phyloP scores from a whole-genome alignment of 1,140 invertebrate species.

The Drosophila tropicalis region DNA sequence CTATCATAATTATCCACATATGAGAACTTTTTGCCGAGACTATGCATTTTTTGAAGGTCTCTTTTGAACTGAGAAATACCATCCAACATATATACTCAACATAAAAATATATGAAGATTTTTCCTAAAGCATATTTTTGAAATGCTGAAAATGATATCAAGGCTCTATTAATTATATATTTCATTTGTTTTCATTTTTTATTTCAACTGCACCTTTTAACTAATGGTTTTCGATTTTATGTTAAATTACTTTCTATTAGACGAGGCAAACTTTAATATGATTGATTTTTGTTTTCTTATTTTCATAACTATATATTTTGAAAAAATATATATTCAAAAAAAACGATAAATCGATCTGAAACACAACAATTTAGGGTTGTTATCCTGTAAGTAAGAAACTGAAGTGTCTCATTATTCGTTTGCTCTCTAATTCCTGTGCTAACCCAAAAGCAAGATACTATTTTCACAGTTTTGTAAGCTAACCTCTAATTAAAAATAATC shows the following conservation, averaged over 20 bases:
- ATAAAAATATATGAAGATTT: conserved; percentile 34
- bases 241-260: conserved; percentile 22
- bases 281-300: conserved; percentile 59
- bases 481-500: conserved; percentile 57
- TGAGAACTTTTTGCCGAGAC: conserved; percentile 73
- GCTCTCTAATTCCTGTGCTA: conserved; percentile 61
- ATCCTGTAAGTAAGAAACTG: conserved; percentile 89
- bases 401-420: conserved; percentile 35
- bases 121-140: conserved; percentile 53
- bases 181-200: conserved; percentile 41
- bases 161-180: conserved; percentile 20
- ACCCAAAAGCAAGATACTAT: conserved; percentile 45
- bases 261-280: conserved; percentile 56
- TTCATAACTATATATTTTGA: conserved; percentile 66
- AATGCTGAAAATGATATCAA: conserved; percentile 49
- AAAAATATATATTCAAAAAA: conserved; percentile 41
- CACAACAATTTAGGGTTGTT: conserved; percentile 87
- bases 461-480: conserved; percentile 56
- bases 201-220: conserved; percentile 70
- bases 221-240: conserved; percentile 32
- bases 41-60: conserved; percentile 76
- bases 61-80: conserved; percentile 33
- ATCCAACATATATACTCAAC: conserved; percentile 26
- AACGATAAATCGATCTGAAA: conserved; percentile 30
- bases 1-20: conserved; percentile 19